phyloP scores from a whole-genome alignment of 64 coral and sea anemone species.

The Stylophora pistillata region DNA sequence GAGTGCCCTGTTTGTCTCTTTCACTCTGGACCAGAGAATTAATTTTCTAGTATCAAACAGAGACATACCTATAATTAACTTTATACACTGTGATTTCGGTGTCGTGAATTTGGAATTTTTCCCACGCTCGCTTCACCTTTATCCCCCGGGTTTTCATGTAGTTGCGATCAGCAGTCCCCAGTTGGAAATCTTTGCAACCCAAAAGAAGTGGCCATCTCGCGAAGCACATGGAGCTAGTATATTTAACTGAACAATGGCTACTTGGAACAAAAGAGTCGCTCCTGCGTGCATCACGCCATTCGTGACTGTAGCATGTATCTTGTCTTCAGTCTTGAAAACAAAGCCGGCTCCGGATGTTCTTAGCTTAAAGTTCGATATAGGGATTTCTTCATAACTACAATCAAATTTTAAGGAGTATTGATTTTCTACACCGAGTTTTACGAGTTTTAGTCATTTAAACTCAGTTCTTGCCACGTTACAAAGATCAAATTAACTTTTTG shows the following conservation, averaged over 20 bases:
- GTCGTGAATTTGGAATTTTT: neutral
- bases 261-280: neutral
- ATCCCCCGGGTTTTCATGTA: neutral
- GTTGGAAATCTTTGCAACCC: constrained; percentile 36
- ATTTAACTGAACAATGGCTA: constrained; percentile 35
- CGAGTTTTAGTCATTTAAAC: neutral
- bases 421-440: neutral
- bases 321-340: neutral
- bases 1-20: neutral
- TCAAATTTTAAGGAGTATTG: neutral
- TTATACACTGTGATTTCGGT: neutral
- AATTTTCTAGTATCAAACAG: neutral
- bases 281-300: constrained; percentile 25
- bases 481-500: neutral
- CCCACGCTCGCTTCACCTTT: neutral
- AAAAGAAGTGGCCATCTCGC: constrained; percentile 28
- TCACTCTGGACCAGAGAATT: neutral
- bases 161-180: neutral
- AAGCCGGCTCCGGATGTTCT: neutral
- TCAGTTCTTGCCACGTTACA: neutral
- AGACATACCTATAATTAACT: neutral
- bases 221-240: constrained; percentile 39
- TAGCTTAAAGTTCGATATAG: neutral
- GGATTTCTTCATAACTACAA: neutral
- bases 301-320: constrained; percentile 17